These are phyloP conservation scores for Plutella xylostella DNA, from an alignment of 2,888 invertebrate species.

Conservation along the genomic window DNA sequence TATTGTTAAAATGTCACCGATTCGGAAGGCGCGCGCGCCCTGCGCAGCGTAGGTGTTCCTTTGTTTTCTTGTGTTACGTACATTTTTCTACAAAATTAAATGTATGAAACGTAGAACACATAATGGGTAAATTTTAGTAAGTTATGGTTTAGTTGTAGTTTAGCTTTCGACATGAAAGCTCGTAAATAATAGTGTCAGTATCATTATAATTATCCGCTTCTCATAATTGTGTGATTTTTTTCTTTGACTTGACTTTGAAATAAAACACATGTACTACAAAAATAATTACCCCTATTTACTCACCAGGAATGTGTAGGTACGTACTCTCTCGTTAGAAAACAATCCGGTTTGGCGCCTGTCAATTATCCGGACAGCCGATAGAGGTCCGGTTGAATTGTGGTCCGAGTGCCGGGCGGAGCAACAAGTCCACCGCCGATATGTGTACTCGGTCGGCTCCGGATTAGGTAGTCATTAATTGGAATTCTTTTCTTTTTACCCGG, in stretches of 20 bases:
- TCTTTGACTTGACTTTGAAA: too few relatives aligned
- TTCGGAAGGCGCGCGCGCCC: background rate
- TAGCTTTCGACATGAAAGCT: too few relatives aligned
- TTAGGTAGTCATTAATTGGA: background rate
- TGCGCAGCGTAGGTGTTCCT: background rate
- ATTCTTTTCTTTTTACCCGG: background rate
- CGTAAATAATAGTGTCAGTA: background rate
- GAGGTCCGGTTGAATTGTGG: constrained; percentile 6
- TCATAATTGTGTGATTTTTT: too few relatives aligned
- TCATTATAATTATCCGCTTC: too few relatives aligned
- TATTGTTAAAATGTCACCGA: constrained; percentile 5
- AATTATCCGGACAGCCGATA: background rate
- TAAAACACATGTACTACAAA: too few relatives aligned
- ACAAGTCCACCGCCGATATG: background rate
- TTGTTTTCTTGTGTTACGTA: too few relatives aligned
- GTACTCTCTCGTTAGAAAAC: constrained; percentile 4
- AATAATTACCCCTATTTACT: background rate
- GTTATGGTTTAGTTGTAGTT: too few relatives aligned
- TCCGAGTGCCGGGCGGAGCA: background rate
- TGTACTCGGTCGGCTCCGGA: background rate
- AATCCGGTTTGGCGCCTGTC: constrained; percentile 4
- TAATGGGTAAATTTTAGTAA: too few relatives aligned
- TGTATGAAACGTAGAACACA: too few relatives aligned
- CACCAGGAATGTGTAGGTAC: background rate
- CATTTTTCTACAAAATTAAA: too few relatives aligned